These are phyloP conservation scores for Cepaea nemoralis DNA, from an alignment of 1,140 invertebrate species.

Conservation along the genomic window DNA sequence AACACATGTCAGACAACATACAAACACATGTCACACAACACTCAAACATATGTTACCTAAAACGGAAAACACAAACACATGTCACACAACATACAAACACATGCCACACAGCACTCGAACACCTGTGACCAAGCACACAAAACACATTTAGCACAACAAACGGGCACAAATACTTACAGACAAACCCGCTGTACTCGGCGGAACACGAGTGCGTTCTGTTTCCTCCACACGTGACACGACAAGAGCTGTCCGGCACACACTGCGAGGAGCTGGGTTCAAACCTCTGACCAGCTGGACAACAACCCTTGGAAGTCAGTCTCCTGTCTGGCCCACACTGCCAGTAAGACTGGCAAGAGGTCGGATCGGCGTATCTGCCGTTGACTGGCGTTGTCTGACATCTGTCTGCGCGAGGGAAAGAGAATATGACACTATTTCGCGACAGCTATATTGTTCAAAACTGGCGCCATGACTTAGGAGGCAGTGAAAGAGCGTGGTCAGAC, in stretches of 20 bases:
- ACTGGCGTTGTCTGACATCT: background rate
- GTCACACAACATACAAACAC: background rate
- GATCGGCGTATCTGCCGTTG: background rate
- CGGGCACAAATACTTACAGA: background rate
- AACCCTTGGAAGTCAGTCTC: background rate
- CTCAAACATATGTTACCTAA: too few species aligned
- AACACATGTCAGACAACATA: too few species aligned
- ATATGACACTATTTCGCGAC: too few species aligned
- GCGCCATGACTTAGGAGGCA: too few species aligned
- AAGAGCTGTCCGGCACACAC: conserved; percentile 3
- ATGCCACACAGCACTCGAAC: background rate
- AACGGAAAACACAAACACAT: too few species aligned
- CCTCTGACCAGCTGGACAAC: conserved; percentile 1
- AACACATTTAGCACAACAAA: too few species aligned
- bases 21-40: too few species aligned
- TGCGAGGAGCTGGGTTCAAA: background rate
- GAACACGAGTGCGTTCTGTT: background rate
- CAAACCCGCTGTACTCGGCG: background rate
- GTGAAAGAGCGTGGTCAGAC: too few species aligned
- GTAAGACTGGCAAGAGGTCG: background rate
- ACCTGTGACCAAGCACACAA: too few species aligned
- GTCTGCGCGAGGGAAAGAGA: background rate
- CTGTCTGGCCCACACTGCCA: conserved; percentile 6
- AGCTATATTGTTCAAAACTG: too few species aligned
- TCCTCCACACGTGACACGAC: background rate